Conservation (phyloP, 2,888 invertebrate species). For the Acrocera orbiculus region DNA sequence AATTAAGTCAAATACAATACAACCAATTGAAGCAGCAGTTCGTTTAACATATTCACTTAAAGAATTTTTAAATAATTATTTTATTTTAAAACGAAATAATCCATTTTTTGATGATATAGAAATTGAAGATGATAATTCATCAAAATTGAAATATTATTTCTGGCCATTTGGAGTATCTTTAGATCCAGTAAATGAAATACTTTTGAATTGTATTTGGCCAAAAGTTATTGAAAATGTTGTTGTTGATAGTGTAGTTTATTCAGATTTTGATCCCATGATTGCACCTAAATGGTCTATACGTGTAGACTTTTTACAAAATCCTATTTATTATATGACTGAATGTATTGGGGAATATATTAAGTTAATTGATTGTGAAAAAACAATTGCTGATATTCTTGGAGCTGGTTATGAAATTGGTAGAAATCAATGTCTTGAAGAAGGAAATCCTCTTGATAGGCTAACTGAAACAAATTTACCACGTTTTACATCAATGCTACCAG, state of each 20-base stretch:
- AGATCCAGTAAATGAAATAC: slow-evolving; percentile 62
- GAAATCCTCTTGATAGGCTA: slow-evolving; percentile 47
- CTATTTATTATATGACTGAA: slow-evolving; percentile 60
- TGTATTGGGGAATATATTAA: slow-evolving; percentile 53
- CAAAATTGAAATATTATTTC: slow-evolving; percentile 40
- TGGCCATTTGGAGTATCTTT: slow-evolving; percentile 74
- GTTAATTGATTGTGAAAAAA: slow-evolving; percentile 32
- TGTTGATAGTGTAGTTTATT: slow-evolving; percentile 71
- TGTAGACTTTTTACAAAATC: slow-evolving; percentile 46
- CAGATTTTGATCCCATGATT: slow-evolving; percentile 67
- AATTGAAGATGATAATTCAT: slow-evolving; percentile 45
- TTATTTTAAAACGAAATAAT: slow-evolving; percentile 16
- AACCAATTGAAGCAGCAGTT: slow-evolving; percentile 45
- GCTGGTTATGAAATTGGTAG: slow-evolving; percentile 30
- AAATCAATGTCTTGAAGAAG: slow-evolving; percentile 33
- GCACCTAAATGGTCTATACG: slow-evolving; percentile 65
- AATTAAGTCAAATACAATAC: slow-evolving; percentile 43
- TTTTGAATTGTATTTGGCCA: slow-evolving; percentile 72
- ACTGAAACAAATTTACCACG: slow-evolving; percentile 60
- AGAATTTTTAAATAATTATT: slow-evolving; percentile 27
- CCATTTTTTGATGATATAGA: slow-evolving; percentile 20
- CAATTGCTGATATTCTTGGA: slow-evolving; percentile 23
- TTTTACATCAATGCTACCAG: slow-evolving; percentile 35
- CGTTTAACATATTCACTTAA: slow-evolving; percentile 43
- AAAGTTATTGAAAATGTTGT: slow-evolving; percentile 68